phyloP scores from a whole-genome alignment of 2,113 vertebrate genomes.

The Entomyzon cyanotis region DNA sequence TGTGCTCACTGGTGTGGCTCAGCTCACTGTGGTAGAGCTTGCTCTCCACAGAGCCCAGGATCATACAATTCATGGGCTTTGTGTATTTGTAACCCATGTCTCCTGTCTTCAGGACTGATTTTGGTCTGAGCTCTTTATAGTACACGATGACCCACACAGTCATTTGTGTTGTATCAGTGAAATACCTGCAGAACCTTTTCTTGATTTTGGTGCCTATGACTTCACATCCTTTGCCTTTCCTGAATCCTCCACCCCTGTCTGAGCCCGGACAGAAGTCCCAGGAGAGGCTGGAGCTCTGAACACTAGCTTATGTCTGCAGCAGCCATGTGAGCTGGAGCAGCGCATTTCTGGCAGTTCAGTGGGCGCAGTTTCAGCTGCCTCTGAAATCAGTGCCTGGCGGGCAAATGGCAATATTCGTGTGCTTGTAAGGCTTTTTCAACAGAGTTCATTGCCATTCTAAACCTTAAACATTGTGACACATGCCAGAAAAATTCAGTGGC shows the following conservation, averaged over 20 bases:
- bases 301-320: slow-evolving; percentile 24
- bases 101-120: background rate
- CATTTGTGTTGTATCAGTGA: background rate
- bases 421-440: slow-evolving; percentile 28
- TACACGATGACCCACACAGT: background rate
- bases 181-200: background rate
- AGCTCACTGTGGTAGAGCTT: background rate
- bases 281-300: background rate
- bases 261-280: background rate
- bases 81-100: background rate
- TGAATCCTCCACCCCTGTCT: background rate
- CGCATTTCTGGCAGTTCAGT: background rate
- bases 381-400: slow-evolving; percentile 34
- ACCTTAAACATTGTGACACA: slow-evolving; percentile 68
- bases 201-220: background rate
- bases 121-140: background rate
- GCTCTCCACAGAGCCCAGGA: rapidly evolving
- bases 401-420: slow-evolving; percentile 23
- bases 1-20: background rate
- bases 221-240: background rate
- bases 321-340: background rate
- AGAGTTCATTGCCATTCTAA: slow-evolving; percentile 57
- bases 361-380: slow-evolving; percentile 24
- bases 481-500: slow-evolving; percentile 45
- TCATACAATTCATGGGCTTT: background rate